Evolutionary conservation across 1,140 invertebrate genomes (phyloP).

Genomic region (Meloidogyne floridensis): DNA sequence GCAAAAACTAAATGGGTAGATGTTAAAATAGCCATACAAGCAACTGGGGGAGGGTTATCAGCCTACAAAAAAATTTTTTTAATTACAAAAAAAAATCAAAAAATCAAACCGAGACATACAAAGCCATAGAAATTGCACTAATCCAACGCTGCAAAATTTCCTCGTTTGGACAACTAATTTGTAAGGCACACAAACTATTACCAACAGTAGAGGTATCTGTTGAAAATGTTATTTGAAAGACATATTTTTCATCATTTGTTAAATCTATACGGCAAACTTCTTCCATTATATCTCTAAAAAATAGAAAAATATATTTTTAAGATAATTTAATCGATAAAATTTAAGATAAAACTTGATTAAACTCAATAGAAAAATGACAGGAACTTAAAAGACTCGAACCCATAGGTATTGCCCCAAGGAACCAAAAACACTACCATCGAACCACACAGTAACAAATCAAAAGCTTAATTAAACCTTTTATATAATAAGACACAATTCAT

Average conservation of each 20-base stretch:
- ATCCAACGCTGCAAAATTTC: slow-evolving; percentile 50
- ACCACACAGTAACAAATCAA: too few species aligned
- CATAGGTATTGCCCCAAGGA: too few species aligned
- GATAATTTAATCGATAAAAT: too few species aligned
- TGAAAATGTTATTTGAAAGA: slow-evolving; percentile 37
- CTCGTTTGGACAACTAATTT: slow-evolving; percentile 40
- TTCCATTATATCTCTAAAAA: slow-evolving; percentile 42
- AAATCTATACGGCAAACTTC: slow-evolving; percentile 40
- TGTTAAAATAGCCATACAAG: slow-evolving; percentile 41
- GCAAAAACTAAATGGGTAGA: slow-evolving; percentile 40
- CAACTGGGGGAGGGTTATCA: slow-evolving; percentile 33
- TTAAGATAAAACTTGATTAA: too few species aligned
- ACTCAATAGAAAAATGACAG: too few species aligned
- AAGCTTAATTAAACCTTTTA: too few species aligned
- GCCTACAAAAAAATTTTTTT: slow-evolving; percentile 27
- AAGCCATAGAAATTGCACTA: slow-evolving; percentile 32
- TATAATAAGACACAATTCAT: too few species aligned
- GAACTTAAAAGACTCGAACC: too few species aligned
- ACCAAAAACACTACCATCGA: too few species aligned
- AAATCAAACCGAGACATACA: slow-evolving; percentile 26
- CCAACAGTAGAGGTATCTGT: background rate
- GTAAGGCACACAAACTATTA: slow-evolving; percentile 24
- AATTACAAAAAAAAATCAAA: slow-evolving; percentile 8
- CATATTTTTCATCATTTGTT: slow-evolving; percentile 46
- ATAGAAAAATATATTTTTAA: too few species aligned